A percentile compares a stretch with the other conserved stretches of the same genome.
Conservation (phyloP, 2,113 vertebrate genomes). For the Alosa alosa region DNA sequence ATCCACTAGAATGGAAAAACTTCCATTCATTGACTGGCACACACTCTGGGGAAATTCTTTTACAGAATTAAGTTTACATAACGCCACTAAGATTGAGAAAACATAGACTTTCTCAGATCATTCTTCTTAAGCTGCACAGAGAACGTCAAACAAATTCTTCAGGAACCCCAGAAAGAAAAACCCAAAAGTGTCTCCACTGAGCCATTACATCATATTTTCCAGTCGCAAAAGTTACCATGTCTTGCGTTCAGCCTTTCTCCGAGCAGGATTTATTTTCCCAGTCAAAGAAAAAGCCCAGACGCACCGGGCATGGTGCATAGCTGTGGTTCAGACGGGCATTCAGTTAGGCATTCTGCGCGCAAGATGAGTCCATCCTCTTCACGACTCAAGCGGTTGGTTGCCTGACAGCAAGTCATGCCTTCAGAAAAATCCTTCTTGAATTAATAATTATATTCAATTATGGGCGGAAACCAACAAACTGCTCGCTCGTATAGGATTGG, state of each 20-base stretch:
- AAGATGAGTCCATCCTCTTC: constrained; percentile 53
- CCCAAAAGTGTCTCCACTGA: not conserved
- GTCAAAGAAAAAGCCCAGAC: constrained; percentile 13
- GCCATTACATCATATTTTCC: constrained; percentile 17
- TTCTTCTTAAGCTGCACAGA: not conserved
- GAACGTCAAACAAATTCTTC: constrained; percentile 11
- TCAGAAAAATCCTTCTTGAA: constrained; percentile 45
- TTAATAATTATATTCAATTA: not conserved
- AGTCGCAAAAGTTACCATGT: constrained; percentile 16
- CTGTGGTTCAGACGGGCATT: constrained; percentile 55
- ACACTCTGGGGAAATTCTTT: not conserved
- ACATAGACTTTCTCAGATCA: not conserved
- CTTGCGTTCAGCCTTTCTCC: not conserved
- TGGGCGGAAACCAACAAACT: constrained; percentile 43
- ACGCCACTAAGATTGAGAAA: not conserved
- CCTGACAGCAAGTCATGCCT: constrained; percentile 47
- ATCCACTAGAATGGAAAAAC: not conserved
- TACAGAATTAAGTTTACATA: not conserved
- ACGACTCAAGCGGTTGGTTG: constrained; percentile 52
- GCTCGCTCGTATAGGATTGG: not conserved
- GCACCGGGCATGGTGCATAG: constrained; percentile 40
- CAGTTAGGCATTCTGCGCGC: constrained; percentile 50
- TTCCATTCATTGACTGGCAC: constrained; percentile 8
- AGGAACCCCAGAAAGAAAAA: not conserved
- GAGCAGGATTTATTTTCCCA: constrained; percentile 12